Percentiles rank a stretch among this genome's conserved stretches.
Conservation (phyloP, 2,888 invertebrate species). For the Dolichopus griseipennis region DNA sequence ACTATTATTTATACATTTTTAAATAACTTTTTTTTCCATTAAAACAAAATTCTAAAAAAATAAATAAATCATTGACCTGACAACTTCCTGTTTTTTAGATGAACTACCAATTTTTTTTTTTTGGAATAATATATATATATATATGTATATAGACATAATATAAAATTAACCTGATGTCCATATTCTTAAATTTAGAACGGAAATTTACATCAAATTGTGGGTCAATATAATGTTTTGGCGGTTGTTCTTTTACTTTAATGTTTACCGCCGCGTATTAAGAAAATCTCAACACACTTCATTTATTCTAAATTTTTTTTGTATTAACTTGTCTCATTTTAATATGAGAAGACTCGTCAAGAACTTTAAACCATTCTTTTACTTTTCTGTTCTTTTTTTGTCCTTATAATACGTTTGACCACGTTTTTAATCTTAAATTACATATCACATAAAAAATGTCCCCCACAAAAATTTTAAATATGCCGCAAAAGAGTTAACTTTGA, state of each 20-base stretch:
- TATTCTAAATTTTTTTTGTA: background rate
- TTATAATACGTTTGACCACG: too few relatives aligned
- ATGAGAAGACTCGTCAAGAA: background rate
- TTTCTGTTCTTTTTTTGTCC: background rate
- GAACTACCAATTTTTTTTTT: too few relatives aligned
- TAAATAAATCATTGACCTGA: background rate
- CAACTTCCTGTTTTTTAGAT: background rate
- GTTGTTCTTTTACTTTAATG: background rate
- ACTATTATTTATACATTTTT: too few relatives aligned
- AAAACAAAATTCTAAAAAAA: too few relatives aligned
- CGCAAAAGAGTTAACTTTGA: background rate
- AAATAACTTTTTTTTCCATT: too few relatives aligned
- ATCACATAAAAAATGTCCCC: background rate
- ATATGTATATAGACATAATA: too few relatives aligned
- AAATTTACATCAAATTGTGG: background rate
- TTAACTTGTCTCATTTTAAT: background rate
- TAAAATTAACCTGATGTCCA: background rate
- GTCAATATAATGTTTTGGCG: background rate
- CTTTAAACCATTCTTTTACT: background rate
- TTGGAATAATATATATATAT: too few relatives aligned
- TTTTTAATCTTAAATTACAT: background rate
- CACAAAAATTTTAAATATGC: background rate
- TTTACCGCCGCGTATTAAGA: background rate
- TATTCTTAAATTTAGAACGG: conserved; percentile 1
- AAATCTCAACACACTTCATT: background rate